These are phyloP conservation scores for Chloroceryle inda DNA, from an alignment of 2,797 vertebrate species.

Conservation along the genomic window DNA sequence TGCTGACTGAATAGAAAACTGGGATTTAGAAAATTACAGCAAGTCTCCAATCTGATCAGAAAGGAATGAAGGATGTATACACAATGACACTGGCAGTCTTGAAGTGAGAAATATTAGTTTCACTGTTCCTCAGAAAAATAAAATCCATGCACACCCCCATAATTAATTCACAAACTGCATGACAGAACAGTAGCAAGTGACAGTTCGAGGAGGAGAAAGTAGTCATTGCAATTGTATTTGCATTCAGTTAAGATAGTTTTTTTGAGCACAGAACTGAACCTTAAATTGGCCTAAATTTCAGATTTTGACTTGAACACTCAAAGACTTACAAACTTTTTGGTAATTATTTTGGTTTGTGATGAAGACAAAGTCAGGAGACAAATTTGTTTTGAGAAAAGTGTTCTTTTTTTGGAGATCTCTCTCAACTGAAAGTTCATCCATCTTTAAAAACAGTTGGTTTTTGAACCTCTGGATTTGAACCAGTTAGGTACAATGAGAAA, in stretches of 20 bases:
- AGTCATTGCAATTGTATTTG: background rate
- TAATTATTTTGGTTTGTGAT: background rate
- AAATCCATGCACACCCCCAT: background rate
- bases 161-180: conserved; percentile 20
- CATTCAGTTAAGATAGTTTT: background rate
- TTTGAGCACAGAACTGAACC: background rate
- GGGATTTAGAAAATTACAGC: background rate
- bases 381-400: background rate
- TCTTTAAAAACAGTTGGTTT: background rate
- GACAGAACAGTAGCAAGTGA: background rate
- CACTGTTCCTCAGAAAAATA: conserved; percentile 24
- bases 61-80: background rate
- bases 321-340: background rate
- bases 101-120: conserved; percentile 9
- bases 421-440: background rate
- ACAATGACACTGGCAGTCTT: background rate
- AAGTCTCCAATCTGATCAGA: background rate
- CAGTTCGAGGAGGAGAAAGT: background rate
- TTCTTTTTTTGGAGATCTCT: background rate
- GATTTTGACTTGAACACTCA: background rate
- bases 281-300: conserved; percentile 2
- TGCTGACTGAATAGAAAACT: background rate
- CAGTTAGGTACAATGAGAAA: background rate
- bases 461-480: background rate
- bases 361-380: background rate